phyloP scores from a whole-genome alignment of 2,797 vertebrate species.

The Typhlichthys subterraneus region DNA sequence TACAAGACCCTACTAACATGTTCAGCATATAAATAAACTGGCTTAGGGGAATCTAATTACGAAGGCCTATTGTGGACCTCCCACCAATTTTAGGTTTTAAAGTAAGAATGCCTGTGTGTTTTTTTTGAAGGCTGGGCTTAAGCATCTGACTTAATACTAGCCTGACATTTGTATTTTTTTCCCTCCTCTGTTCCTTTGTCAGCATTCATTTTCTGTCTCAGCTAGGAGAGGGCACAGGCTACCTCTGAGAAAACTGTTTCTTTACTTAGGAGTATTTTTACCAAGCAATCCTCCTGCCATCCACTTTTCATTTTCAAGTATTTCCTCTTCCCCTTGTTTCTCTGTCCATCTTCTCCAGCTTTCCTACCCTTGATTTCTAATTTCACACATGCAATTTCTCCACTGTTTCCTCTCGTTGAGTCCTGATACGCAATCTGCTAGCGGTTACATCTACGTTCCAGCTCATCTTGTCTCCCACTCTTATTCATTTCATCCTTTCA shows the following conservation, averaged over 20 bases:
- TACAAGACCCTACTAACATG: conserved; percentile 37
- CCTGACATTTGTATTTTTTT: conserved; percentile 52
- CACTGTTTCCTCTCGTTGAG: conserved; percentile 40
- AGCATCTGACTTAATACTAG: conserved; percentile 51
- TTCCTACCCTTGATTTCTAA: conserved; percentile 38
- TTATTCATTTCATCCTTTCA: too few relatives aligned
- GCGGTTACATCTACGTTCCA: conserved; percentile 4
- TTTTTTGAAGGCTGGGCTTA: conserved; percentile 40
- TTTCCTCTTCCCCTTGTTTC: conserved; percentile 28
- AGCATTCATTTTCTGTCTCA: conserved; percentile 61
- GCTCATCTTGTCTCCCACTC: conserved; percentile 16
- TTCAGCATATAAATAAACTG: conserved; percentile 54
- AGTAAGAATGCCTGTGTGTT: conserved; percentile 34
- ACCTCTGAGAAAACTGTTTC: conserved; percentile 46
- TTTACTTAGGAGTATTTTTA: conserved; percentile 42
- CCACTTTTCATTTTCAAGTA: conserved; percentile 30
- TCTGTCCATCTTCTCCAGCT: conserved; percentile 5
- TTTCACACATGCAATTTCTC: conserved; percentile 41
- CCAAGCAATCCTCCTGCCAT: conserved; percentile 36
- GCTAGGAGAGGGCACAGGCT: conserved; percentile 53
- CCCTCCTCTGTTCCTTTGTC: conserved; percentile 41
- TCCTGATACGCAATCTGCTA: conserved; percentile 26
- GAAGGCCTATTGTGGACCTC: conserved; percentile 49
- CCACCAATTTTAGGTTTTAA: conserved; percentile 39
- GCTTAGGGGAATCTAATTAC: conserved; percentile 60